A percentile compares a stretch with the other conserved stretches of the same genome.
Evolutionary conservation across 2,797 vertebrate species (phyloP).

Genomic region (Cuniculus paca): DNA sequence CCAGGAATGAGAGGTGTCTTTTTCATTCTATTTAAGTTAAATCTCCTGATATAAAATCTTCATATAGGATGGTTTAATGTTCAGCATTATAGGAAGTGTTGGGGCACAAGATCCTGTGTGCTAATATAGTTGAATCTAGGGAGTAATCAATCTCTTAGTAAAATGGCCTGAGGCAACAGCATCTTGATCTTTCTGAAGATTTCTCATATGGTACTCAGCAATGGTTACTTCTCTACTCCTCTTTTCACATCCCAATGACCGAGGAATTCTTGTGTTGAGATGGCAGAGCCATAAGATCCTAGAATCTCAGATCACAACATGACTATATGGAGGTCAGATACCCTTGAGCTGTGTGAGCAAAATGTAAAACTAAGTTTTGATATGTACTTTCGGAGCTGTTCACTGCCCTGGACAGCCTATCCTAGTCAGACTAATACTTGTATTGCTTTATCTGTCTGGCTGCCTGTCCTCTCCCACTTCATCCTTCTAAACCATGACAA

Average conservation of each 20-base stretch:
- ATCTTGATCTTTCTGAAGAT: neutral
- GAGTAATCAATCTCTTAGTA: neutral
- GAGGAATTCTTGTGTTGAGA: neutral
- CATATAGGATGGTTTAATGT: neutral
- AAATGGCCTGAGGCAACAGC: neutral
- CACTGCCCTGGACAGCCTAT: neutral
- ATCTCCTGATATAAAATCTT: neutral
- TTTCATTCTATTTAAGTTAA: neutral
- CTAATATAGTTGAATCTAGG: neutral
- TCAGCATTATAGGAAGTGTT: neutral
- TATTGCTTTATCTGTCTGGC: neutral
- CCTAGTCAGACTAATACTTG: neutral
- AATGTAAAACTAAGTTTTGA: neutral
- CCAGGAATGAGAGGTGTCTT: neutral
- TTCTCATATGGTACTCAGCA: neutral
- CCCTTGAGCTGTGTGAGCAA: neutral
- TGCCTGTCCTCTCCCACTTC: neutral
- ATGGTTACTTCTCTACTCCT: neutral
- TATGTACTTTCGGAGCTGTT: neutral
- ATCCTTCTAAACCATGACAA: neutral
- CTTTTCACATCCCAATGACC: neutral
- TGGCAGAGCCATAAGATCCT: neutral
- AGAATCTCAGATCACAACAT: neutral
- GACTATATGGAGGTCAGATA: neutral
- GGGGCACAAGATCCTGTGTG: neutral